Evolutionary conservation across 2,888 invertebrate species (phyloP).

Genomic region (Polymixis flavicincta): DNA sequence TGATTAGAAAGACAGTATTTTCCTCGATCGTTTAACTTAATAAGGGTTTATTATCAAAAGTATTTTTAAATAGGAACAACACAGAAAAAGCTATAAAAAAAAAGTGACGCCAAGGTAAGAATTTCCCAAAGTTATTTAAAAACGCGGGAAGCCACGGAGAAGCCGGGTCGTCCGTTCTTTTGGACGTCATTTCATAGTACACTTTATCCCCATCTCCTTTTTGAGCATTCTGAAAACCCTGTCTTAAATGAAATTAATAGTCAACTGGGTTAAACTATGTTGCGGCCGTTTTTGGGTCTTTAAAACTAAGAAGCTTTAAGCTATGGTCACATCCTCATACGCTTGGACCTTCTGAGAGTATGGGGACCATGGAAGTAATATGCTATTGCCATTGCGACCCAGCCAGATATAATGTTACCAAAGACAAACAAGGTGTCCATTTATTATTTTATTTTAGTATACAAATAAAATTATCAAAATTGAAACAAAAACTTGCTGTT

Average conservation of each 20-base stretch:
- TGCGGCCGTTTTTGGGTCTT: neutral
- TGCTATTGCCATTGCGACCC: too few relatives aligned
- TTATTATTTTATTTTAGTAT: slow-evolving; percentile 25
- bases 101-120: neutral
- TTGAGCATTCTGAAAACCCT: neutral
- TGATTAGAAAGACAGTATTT: too few relatives aligned
- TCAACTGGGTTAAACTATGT: neutral
- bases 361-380: neutral
- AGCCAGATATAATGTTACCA: neutral
- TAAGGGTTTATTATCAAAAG: too few relatives aligned
- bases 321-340: too few relatives aligned
- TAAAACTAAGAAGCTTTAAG: neutral
- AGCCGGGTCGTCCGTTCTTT: neutral
- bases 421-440: slow-evolving; percentile 8
- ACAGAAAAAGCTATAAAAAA: neutral
- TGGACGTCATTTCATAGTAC: neutral
- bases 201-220: neutral
- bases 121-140: neutral
- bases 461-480: slow-evolving; percentile 19
- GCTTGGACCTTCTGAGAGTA: neutral
- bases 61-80: neutral
- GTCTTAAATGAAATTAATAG: neutral
- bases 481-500: slow-evolving; percentile 31
- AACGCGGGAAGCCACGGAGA: neutral
- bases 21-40: neutral